Percentiles rank a stretch among this genome's conserved stretches.
These are phyloP conservation scores for Gila robusta DNA, from an alignment of 2,797 vertebrate species.

Conservation along the genomic window DNA sequence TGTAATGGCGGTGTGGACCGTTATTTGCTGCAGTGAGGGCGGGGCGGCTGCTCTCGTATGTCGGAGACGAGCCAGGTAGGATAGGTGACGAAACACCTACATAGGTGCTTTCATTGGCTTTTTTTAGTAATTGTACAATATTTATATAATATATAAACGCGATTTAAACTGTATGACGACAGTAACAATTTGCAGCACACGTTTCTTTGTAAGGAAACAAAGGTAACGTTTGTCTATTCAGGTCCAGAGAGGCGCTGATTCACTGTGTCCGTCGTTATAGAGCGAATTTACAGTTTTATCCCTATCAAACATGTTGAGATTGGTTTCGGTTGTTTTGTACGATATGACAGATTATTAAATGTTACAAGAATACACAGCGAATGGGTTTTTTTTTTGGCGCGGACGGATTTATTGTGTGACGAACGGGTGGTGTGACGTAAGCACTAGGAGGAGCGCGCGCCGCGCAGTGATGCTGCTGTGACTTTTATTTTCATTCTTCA, in stretches of 20 bases:
- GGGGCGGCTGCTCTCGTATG: constrained; percentile 70
- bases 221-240: background rate
- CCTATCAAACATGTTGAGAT: background rate
- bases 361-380: background rate
- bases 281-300: background rate
- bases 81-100: constrained; percentile 85
- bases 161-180: background rate
- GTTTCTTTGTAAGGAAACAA: constrained; percentile 15
- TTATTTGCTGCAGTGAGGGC: constrained; percentile 81
- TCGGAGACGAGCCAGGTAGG: constrained; percentile 80
- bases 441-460: constrained; percentile 14
- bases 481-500: constrained; percentile 30
- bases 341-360: background rate
- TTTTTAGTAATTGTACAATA: background rate
- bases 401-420: constrained; percentile 18
- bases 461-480: background rate
- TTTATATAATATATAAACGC: background rate
- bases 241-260: constrained; percentile 11
- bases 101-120: constrained; percentile 69
- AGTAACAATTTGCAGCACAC: background rate
- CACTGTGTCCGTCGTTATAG: background rate
- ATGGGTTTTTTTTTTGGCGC: background rate
- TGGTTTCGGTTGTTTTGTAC: background rate
- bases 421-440: constrained; percentile 14
- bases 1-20: constrained; percentile 79